Percentiles rank a stretch among this genome's conserved stretches.
Conservation (phyloP, 2,113 vertebrate species). For the Phaethon lepturus region DNA sequence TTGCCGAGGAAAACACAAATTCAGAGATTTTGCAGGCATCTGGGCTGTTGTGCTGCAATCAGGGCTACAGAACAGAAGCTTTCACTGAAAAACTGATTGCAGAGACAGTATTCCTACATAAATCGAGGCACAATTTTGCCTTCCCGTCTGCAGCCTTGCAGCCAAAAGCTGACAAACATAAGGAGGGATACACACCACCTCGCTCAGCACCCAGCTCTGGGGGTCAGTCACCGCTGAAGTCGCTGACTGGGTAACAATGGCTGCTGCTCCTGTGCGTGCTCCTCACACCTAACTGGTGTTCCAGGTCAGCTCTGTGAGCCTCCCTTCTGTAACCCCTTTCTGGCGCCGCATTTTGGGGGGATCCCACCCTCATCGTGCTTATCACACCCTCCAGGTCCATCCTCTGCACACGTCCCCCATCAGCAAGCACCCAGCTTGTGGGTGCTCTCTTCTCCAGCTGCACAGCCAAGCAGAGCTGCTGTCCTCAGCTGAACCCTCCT, state of each 20-base stretch:
- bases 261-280: neutral
- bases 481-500: neutral
- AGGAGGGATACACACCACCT: neutral
- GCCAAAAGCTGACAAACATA: neutral
- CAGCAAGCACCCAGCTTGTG: neutral
- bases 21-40: neutral
- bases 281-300: neutral
- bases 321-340: too few species aligned
- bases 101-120: neutral
- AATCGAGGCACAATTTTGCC: neutral
- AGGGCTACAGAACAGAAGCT: neutral
- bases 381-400: neutral
- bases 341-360: too few species aligned
- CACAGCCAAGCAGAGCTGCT: too few species aligned
- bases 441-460: neutral
- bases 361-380: neutral
- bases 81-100: neutral
- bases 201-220: too few species aligned
- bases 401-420: rapidly evolving
- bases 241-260: rapidly evolving
- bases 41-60: neutral
- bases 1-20: neutral
- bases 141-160: neutral
- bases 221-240: neutral
- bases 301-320: neutral